These are phyloP conservation scores for Bujurquina vittata DNA, from an alignment of 2,113 vertebrate genomes.

Conservation along the genomic window DNA sequence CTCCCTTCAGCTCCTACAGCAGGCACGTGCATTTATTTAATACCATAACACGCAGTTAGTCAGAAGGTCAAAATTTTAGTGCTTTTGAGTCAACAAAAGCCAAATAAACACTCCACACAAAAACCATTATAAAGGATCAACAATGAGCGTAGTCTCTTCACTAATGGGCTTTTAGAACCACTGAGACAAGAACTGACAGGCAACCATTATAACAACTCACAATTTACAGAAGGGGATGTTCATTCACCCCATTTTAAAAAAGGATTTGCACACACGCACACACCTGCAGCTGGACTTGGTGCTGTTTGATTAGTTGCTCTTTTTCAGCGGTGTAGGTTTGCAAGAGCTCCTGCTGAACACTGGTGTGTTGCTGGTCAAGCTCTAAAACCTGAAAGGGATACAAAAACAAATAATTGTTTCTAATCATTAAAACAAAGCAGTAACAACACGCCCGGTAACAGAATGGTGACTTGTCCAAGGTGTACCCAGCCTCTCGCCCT, in stretches of 20 bases:
- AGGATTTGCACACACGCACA: not conserved
- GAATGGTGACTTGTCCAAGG: too few species aligned
- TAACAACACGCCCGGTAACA: too few species aligned
- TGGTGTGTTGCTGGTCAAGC: constrained; percentile 81
- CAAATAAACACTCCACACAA: constrained; percentile 37
- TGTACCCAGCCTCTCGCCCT: too few species aligned
- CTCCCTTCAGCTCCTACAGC: constrained; percentile 72
- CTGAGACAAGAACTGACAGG: not conserved
- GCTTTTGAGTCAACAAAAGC: not conserved
- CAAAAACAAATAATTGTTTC: not conserved
- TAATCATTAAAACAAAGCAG: too few species aligned
- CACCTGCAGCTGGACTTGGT: constrained; percentile 84
- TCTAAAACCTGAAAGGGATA: constrained; percentile 67
- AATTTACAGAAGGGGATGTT: not conserved
- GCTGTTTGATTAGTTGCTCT: constrained; percentile 73
- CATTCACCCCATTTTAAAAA: not conserved
- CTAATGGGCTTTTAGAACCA: constrained; percentile 40
- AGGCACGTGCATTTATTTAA: constrained; percentile 6
- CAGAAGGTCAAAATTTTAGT: constrained; percentile 10
- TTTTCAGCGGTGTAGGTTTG: constrained; percentile 71
- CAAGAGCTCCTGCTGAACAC: constrained; percentile 78
- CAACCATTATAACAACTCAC: not conserved
- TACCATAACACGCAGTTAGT: not conserved
- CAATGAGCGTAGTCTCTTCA: constrained; percentile 33
- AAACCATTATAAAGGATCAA: constrained; percentile 32